A percentile compares a stretch with the other conserved stretches of the same genome.
Conservation (phyloP, 2,888 invertebrate genomes). For the Danaus chrysippus region DNA sequence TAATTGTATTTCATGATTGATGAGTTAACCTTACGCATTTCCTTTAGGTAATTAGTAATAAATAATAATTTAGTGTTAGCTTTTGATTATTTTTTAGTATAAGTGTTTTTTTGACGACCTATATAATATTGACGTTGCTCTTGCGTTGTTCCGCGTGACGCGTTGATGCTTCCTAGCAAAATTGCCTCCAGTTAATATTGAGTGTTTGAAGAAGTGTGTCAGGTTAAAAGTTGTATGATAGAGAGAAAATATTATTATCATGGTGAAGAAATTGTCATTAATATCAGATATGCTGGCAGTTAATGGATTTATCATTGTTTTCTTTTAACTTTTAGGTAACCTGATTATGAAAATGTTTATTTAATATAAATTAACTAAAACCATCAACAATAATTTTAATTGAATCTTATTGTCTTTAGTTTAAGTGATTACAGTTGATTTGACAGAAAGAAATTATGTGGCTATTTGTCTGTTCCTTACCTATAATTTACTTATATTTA, state of each 20-base stretch:
- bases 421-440: too few species aligned
- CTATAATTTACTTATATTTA: too few species aligned
- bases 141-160: slow-evolving; percentile 62
- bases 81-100: slow-evolving; percentile 3
- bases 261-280: neutral
- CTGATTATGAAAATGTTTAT: neutral
- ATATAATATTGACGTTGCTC: slow-evolving; percentile 65
- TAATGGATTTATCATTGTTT: neutral
- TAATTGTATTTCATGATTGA: slow-evolving; percentile 14
- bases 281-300: neutral
- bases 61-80: neutral
- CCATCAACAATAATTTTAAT: neutral
- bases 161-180: slow-evolving; percentile 50
- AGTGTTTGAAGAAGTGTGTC: slow-evolving; percentile 1
- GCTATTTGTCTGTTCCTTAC: too few species aligned
- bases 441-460: too few species aligned
- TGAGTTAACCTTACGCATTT: neutral
- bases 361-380: neutral
- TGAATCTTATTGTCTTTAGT: too few species aligned
- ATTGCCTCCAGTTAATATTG: slow-evolving; percentile 20
- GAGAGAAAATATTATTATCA: neutral
- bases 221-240: neutral
- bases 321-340: neutral
- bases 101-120: slow-evolving; percentile 50
- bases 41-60: neutral